Base-by-base conservation (phyloP, 1,140 invertebrate genomes). In the Eulimnadia texana region DNA sequence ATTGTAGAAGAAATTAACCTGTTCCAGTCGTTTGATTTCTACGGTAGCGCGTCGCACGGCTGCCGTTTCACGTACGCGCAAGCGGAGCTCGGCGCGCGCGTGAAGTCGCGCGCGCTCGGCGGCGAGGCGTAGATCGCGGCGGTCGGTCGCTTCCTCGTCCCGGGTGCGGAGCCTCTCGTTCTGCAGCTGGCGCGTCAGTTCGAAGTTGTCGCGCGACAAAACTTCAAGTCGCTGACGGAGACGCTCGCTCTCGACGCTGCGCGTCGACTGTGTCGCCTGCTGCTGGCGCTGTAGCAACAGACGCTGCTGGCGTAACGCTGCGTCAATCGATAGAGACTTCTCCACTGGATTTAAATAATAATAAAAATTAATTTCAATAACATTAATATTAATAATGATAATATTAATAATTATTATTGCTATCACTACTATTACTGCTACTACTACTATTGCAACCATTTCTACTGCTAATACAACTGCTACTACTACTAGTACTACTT, bases 251-350 rank as follows among this genome's bases (percentile, higher is more conserved):
- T 61, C 60, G 50, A 51, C 28, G 3, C 25, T 24, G n/a, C 22
- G 24, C 29, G 22, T 42, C 49, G 49, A 33, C 50, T 33, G 53
- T 20, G 27, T 23, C n/a, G 25, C 29, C 20, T 27, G 51, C 29
- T 52, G 25, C 27, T 23, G 51, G n/a, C 24, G 19, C 50, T 61
- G 60, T 51, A 50, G 53, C 3, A 54, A 20, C 16, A 54, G 9
- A 29, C 53, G 50, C 50, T 61, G 49, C 28, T 61, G 27, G 22
- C 53, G 60, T 23, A 61, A 13, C 29, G 60, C 60, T 20, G 50
- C 53, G 28, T 54, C 50, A 19, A 61, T 54, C 16, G 60, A 52
- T n/a, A 61, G 51, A 3, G 22, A 33, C 33, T 61, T 61, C 51
- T 61, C 60, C 25, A 3, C 13, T 20, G 23, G 13, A 16, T 20